Base-by-base conservation (phyloP, 2,888 invertebrate genomes). In the Aphodius granarius region DNA sequence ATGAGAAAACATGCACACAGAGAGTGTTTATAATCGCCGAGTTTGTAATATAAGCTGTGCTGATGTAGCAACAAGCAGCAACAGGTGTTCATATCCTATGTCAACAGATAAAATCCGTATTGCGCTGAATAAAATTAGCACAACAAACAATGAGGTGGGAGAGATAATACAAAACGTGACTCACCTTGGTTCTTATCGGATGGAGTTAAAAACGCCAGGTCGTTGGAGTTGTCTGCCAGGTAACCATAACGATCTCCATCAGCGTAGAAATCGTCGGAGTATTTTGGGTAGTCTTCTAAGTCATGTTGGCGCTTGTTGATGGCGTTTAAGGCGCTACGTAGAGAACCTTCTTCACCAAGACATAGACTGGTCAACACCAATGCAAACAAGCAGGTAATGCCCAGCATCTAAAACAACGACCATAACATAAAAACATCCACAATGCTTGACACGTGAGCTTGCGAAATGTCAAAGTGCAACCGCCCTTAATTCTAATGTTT, bases 251-350 rank as follows among this genome's bases (percentile, higher is more conserved):
- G 22, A 0, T 75, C 75, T 19, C 75, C 76, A 22, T 82, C 80
- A 2, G 78, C 65, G 64, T 79, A 77, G 66, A 75, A 78, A 66
- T 78, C 77, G 18, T 73, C 75, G 9, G 68, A 20, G 66, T 83
- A 84, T 62, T 75, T 77, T 71, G 77, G 78, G 66, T 78, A 78
- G 71, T 81, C 79, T 2, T 80, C 80, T 19, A 85, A 78, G 70
- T 86, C 85, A 75, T 87, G 84, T 80, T 89, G 89, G 63, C 89
- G 88, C 75, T 88, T 85, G 63, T 86, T 85, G 23, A 89, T 86
- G 1, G 88, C 88, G 72, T 88, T 86, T 76, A 89, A 80, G 3
- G 89, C 89, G 77, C 87, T 86, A 73, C 84, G 84, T 63, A 89
- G 79, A 0, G 88, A 88, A 76, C 89, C 89, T 73, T 86, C 87